Base-by-base conservation (phyloP, 1,140 invertebrate genomes). In the Dendroctonus valens region DNA sequence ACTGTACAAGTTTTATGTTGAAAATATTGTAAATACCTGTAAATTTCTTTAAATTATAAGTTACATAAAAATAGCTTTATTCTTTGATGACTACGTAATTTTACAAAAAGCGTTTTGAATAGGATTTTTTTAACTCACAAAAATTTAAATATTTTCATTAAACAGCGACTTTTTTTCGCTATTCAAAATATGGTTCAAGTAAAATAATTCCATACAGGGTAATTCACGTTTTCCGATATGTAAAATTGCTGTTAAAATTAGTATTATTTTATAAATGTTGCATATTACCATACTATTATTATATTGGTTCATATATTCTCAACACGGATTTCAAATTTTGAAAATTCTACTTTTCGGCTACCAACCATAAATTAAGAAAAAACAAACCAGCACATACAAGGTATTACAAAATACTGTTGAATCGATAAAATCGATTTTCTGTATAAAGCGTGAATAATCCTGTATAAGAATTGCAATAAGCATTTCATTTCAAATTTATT, bases 1-100 rank as follows among this genome's bases (percentile, higher is more conserved):
- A 66, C 57, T 66, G 64, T 66, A 66, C 39, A 38, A 66, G 38
- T 66, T 65, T 65, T 59, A 59, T 54, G n/a, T 64, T 64, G 46
- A 51, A 59, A 59, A 59, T 66, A 66, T 53, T 66, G 64, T 66
- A 64, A 63, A 66, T 66, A 66, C 59, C 26, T 66, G 64, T 66
- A 66, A 26, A 66, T 66, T 66, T 59, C n/a, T 59, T 66, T 66
- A 53, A 59, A 39, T 59, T 59, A 58, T 54, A 64, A 64, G 49
- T 53, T 57, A 41, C 61, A 59, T 59, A 66, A 50, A 52, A 14
- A 52, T 65, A 59, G 57, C 59, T 66, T 66, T 48, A 41, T 58
- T 53, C 46, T 52, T 59, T 59, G 59, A 50, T 4, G 14, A 59
- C 49, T 51, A 49, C 41, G 40, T 51, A 57, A 52, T 12, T 66